Evolutionary conservation across 1,140 invertebrate species (phyloP).

Genomic region (Dendroctonus valens): DNA sequence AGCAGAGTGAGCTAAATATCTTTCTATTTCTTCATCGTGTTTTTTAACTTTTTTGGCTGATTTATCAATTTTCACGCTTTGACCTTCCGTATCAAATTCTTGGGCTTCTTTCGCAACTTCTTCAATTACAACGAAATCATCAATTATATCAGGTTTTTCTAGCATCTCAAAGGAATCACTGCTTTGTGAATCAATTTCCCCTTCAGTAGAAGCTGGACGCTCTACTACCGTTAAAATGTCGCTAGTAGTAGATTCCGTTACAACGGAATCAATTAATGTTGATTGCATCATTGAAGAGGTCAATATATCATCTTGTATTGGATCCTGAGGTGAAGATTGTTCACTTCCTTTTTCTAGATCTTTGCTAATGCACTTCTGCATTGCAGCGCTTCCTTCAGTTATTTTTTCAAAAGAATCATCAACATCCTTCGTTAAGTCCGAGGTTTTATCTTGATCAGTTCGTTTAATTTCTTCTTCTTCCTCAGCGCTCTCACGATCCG

Average conservation of each 20-base stretch:
- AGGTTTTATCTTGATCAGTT: conserved; percentile 57
- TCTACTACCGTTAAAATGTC: conserved; percentile 57
- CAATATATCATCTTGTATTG: conserved; percentile 20
- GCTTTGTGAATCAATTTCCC: conserved; percentile 71
- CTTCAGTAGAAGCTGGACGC: conserved; percentile 53
- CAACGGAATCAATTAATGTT: conserved; percentile 32
- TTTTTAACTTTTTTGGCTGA: conserved; percentile 55
- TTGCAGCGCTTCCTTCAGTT: conserved; percentile 54
- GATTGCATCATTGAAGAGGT: conserved; percentile 28
- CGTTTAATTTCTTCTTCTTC: conserved; percentile 52
- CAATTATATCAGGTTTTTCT: conserved; percentile 79
- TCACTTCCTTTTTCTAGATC: conserved; percentile 33
- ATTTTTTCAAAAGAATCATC: conserved; percentile 56
- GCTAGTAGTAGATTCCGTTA: conserved; percentile 55
- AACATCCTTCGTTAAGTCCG: conserved; percentile 54
- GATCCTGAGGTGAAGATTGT: conserved; percentile 2
- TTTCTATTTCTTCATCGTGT: conserved; percentile 71
- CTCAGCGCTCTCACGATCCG: conserved; percentile 52
- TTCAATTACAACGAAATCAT: conserved; percentile 84
- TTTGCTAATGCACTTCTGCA: conserved; percentile 48
- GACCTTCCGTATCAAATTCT: conserved; percentile 76
- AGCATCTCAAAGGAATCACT: conserved; percentile 89
- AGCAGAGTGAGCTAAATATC: conserved; percentile 65
- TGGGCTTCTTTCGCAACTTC: conserved; percentile 80
- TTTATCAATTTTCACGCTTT: conserved; percentile 67